Conservation (phyloP, 2,797 vertebrate species). For the Calcarius lapponicus region DNA sequence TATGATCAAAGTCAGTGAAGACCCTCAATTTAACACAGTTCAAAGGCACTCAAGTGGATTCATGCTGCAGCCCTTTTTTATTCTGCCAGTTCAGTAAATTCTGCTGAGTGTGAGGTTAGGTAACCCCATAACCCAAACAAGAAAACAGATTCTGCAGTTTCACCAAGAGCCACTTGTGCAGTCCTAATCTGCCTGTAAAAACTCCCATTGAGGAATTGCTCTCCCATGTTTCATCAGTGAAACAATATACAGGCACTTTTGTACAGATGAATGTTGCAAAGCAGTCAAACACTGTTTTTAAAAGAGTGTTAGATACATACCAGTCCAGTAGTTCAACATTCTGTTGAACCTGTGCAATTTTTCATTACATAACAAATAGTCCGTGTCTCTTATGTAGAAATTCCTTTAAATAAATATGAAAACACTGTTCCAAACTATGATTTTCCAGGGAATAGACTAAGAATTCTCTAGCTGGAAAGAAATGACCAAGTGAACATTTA, state of each 20-base stretch:
- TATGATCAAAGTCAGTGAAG: not conserved
- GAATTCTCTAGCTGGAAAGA: not conserved
- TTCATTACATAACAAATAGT: not conserved
- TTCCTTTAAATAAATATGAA: not conserved
- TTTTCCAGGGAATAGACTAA: not conserved
- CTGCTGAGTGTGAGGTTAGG: not conserved
- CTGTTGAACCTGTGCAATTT: not conserved
- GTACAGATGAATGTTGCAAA: not conserved
- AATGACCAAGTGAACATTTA: not conserved
- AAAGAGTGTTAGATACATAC: not conserved
- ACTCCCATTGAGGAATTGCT: not conserved
- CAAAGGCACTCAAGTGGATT: not conserved
- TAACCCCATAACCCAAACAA: not conserved
- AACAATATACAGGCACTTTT: not conserved
- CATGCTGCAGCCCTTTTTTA: not conserved
- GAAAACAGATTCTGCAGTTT: not conserved
- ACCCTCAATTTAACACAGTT: not conserved
- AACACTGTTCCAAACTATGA: not conserved
- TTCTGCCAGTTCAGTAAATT: not conserved
- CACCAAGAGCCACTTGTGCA: not conserved
- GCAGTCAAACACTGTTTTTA: not conserved
- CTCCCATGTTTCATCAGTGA: not conserved
- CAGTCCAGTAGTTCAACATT: not conserved
- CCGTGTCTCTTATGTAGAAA: not conserved
- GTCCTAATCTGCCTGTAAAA: not conserved